These are phyloP conservation scores for Drosophila picticornis DNA, from an alignment of 2,888 invertebrate species.

Conservation along the genomic window DNA sequence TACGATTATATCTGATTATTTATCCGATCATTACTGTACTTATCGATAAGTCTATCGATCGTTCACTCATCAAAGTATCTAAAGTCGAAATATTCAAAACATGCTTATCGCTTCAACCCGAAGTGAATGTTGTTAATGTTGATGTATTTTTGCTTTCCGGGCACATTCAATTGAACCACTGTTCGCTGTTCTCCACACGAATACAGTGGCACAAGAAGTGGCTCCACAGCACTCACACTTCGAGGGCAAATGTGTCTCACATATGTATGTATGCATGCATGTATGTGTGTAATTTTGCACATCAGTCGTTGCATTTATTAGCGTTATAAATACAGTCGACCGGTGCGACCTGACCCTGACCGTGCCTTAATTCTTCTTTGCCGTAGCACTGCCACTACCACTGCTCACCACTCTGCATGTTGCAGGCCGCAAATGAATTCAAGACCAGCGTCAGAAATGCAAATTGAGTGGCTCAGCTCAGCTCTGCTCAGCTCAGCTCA, in stretches of 20 bases:
- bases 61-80: not conserved
- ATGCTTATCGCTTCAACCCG: not conserved
- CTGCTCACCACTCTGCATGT: not conserved
- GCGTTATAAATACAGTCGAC: slow-evolving; percentile 36
- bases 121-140: not conserved
- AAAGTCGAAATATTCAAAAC: not conserved
- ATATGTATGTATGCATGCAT: not conserved
- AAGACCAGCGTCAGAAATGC: slow-evolving; percentile 51
- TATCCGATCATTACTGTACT: not conserved
- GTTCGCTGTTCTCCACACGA: slow-evolving; percentile 6
- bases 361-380: not conserved
- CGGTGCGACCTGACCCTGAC: slow-evolving; percentile 24
- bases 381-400: too few species aligned
- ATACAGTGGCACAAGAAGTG: not conserved
- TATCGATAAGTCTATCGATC: not conserved
- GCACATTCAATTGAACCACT: not conserved
- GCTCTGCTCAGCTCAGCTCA: not conserved
- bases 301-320: slow-evolving; percentile 56
- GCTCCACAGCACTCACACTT: not conserved
- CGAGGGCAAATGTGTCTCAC: not conserved
- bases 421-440: slow-evolving; percentile 17
- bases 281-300: not conserved
- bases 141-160: not conserved
- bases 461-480: slow-evolving; percentile 54
- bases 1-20: not conserved